These are phyloP conservation scores for Ptychochromis oligacanthus DNA, from an alignment of 2,113 vertebrate species.

Conservation along the genomic window DNA sequence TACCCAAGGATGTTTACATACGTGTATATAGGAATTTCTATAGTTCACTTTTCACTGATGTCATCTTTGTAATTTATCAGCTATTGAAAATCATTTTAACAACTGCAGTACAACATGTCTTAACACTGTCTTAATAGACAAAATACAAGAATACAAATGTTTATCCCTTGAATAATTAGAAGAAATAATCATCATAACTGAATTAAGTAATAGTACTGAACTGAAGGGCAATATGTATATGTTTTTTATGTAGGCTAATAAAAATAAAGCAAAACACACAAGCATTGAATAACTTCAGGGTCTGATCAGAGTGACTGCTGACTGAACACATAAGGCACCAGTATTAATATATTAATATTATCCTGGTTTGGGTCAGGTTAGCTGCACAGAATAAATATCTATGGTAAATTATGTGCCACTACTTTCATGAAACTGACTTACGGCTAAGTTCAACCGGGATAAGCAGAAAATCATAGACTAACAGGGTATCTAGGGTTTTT, in stretches of 20 bases:
- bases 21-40: not conserved
- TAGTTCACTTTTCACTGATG: not conserved
- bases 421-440: not conserved
- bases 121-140: not conserved
- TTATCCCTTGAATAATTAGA: not conserved
- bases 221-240: not conserved
- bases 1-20: not conserved
- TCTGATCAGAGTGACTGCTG: not conserved
- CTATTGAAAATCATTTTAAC: not conserved
- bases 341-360: not conserved
- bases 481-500: not conserved
- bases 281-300: not conserved
- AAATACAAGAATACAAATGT: not conserved
- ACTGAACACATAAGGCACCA: not conserved
- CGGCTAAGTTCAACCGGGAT: not conserved
- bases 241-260: not conserved
- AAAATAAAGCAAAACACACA: not conserved
- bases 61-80: not conserved
- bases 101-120: not conserved
- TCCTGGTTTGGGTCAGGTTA: not conserved
- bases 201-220: not conserved
- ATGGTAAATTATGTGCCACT: not conserved
- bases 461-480: not conserved
- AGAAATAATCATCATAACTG: not conserved
- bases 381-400: not conserved